phyloP scores from a whole-genome alignment of 2,113 vertebrate genomes.

The Polypterus bichir region DNA sequence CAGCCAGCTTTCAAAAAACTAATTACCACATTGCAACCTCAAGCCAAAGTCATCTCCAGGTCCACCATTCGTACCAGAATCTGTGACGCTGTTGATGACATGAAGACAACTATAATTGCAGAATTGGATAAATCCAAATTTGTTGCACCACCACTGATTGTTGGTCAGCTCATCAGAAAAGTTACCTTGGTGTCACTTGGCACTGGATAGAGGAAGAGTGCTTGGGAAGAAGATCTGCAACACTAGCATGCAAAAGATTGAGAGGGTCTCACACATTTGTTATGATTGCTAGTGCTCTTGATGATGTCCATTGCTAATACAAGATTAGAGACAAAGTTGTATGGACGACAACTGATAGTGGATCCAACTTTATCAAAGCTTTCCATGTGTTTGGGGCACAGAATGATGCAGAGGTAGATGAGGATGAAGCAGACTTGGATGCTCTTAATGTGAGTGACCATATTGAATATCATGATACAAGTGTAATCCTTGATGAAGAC shows the following conservation, averaged over 20 bases:
- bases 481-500: conserved; percentile 7
- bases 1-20: conserved; percentile 1
- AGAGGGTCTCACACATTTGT: conserved; percentile 13
- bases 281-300: conserved; percentile 7
- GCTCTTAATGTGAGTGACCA: conserved; percentile 1
- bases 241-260: conserved; percentile 9
- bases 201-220: conserved; percentile 2
- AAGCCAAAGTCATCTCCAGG: conserved; percentile 8
- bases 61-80: conserved; percentile 1
- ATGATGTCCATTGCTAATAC: conserved; percentile 10
- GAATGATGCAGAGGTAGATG: conserved; percentile 4
- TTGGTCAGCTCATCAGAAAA: conserved; percentile 5
- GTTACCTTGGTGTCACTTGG: conserved; percentile 8
- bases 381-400: conserved; percentile 14
- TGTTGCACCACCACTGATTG: conserved; percentile 6
- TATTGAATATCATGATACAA: conserved; percentile 7
- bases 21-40: conserved; percentile 6
- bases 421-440: conserved; percentile 7
- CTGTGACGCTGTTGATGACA: conserved; percentile 4
- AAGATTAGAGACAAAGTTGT: conserved; percentile 15
- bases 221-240: conserved; percentile 9
- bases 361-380: conserved; percentile 15
- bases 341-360: conserved; percentile 12
- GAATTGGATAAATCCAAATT: background rate
- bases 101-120: conserved; percentile 1